A percentile compares a stretch with the other conserved stretches of the same genome.
Evolutionary conservation across 2,888 invertebrate genomes (phyloP).

Genomic region (Neocrepidodera transversa): DNA sequence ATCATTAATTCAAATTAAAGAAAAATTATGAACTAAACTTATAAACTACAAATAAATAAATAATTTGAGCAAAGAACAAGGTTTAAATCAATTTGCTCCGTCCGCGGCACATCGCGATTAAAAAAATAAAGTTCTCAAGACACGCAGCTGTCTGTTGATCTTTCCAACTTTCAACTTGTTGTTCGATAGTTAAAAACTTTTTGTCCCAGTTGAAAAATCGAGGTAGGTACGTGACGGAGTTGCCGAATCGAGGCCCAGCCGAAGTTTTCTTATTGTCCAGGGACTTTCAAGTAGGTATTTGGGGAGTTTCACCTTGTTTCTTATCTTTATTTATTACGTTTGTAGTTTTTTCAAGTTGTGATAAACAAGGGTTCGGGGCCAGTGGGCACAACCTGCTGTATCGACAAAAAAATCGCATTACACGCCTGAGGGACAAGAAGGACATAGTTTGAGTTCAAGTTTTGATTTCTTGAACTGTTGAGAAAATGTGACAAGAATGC

Average conservation of each 20-base stretch:
- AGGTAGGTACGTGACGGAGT: slow-evolving; percentile 34
- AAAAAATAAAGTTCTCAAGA: slow-evolving; percentile 30
- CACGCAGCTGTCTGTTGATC: slow-evolving; percentile 35
- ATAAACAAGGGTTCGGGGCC: slow-evolving; percentile 27
- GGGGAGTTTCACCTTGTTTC: slow-evolving; percentile 33
- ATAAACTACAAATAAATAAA: no score
- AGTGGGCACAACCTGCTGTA: slow-evolving; percentile 12
- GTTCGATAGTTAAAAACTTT: slow-evolving; percentile 37
- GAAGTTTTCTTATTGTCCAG: slow-evolving; percentile 30
- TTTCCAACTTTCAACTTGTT: slow-evolving; percentile 35
- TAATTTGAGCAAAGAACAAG: no score
- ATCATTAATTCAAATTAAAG: no score
- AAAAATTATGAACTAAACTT: no score
- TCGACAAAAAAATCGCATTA: slow-evolving; percentile 25
- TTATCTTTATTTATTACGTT: slow-evolving; percentile 40
- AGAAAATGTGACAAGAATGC: not conserved
- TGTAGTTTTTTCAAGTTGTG: slow-evolving; percentile 29
- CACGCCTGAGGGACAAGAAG: slow-evolving; percentile 25
- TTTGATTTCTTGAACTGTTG: slow-evolving; percentile 20
- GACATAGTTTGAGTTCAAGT: slow-evolving; percentile 17
- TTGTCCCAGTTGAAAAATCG: slow-evolving; percentile 39
- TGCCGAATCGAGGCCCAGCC: slow-evolving; percentile 28
- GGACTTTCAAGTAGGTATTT: slow-evolving; percentile 31
- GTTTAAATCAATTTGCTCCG: slow-evolving; percentile 34
- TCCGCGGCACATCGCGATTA: slow-evolving; percentile 29